Evolutionary conservation across 1,140 invertebrate species (phyloP), one percentile per base, ranked within the genome.

Genomic region (Papilio polyxenes): DNA sequence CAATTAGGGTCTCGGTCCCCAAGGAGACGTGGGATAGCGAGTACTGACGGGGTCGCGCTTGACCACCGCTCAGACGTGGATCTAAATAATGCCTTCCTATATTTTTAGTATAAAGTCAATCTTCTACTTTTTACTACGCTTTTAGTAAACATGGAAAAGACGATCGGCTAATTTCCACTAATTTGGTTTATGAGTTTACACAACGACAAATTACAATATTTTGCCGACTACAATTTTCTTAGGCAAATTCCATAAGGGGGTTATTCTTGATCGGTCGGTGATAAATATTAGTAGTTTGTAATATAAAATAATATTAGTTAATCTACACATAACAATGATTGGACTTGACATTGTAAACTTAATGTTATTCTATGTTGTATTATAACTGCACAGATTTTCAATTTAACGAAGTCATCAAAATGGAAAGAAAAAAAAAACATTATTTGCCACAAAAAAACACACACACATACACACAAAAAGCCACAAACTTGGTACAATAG

Each of bases 1-100:
- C 89, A 91, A 93, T 92, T 93, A 93, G 89, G 89, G 87, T 82
- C 83, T 75, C 40, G 80, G 86, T 89, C 90, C 85, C 87, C n/a
- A 31, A 88, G 86, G 89, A 90, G 83, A 79, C 76, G 83, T 83
- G 84, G 86, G 85, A 89, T 91, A 85, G 88, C 83, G 83, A 77
- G 72, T 51, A n/a, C 75, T 77, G 81, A 78, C 80, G n/a, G 62
- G 62, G 23, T 31, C 53, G 79, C 75, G 75, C 83, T 83, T 84
- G 84, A 83, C 84, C 85, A 84, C 84, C 76, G 79, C 62, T 83
- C 75, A 83, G 79, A 85, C 82, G 83, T 85, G 59, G 76, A 81
- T 78, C 48, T 48, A 82, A 20, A 37, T 59, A 65, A 76, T 59
- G 31, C 75, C 59, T 75, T 53, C 23, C 23, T 20, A 65, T 77